Evolutionary conservation across 2,888 invertebrate genomes (phyloP), one percentile per base, ranked within the genome.

Genomic region (Omphaloscelis lunosa): DNA sequence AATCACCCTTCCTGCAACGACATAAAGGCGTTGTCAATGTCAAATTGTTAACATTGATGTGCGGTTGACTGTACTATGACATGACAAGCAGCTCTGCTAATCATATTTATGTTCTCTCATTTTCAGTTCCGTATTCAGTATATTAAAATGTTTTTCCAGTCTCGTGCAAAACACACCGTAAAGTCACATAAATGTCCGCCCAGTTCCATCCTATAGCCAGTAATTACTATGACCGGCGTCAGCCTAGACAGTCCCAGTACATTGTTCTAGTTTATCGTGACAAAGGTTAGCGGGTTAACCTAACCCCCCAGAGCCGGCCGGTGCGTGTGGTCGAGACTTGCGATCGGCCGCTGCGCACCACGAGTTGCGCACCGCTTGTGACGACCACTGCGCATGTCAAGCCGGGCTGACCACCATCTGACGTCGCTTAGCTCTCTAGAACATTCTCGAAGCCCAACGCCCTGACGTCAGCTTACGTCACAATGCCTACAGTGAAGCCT

Each of bases 381-480:
- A 58, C 48, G 67, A 72, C 72, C 41, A 85, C 71, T 89, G 89
- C 89, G 89, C 89, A 89, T 82, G 89, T 81, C 82, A 80, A 72
- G 73, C 86, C 84, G 86, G 73, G 76, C 80, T 87, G 89, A 76
- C 84, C 79, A 80, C 75, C 80, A 80, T 70, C 88, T 89, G 92
- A 91, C 91, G 90, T 87, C 86, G 88, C 78, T 72, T 79, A 77
- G 73, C 45, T 66, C 84, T 87, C 84, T 89, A 89, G 93, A 94
- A 94, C 87, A 90, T 93, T 94, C 93, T 92, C 63, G 90, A 91
- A 90, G 84, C 87, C 78, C 74, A 77, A 77, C 63, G 83, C 76
- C 73, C 83, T 91, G 92, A 93, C 93, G 92, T 93, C 91, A 93
- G 70, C 72, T 91, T 89, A 92, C 94, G 91, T 93, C 93, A 93